Evolutionary conservation across 1,140 invertebrate species (phyloP).

Genomic region (Bathynomus jamesi): DNA sequence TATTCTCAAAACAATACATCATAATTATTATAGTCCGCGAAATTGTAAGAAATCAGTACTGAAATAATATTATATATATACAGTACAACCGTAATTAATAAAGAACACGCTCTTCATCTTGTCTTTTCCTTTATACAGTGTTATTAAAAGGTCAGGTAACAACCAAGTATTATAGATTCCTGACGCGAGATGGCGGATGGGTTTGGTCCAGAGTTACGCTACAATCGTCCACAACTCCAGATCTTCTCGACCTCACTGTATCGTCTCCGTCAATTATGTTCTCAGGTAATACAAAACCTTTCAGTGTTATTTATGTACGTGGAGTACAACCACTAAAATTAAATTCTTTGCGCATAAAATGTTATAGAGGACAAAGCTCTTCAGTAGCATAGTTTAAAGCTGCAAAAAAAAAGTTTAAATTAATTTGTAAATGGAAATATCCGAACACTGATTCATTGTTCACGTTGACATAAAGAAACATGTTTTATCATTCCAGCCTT

Average conservation of each 20-base stretch:
- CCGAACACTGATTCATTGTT: neutral
- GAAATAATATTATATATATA: too few species aligned
- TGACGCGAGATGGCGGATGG: constrained; percentile 92
- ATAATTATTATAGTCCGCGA: too few species aligned
- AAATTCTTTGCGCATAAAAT: too few species aligned
- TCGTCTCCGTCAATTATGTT: constrained; percentile 95
- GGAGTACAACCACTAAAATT: too few species aligned
- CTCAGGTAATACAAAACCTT: constrained; percentile 77
- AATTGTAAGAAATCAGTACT: constrained; percentile 50
- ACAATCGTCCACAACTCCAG: constrained; percentile 94
- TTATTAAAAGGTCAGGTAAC: constrained; percentile 91
- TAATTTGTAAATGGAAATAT: neutral
- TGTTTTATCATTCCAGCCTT: too few species aligned
- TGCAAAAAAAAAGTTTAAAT: neutral
- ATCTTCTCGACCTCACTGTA: constrained; percentile 88
- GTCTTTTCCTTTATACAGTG: constrained; percentile 61
- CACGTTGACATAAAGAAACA: too few species aligned
- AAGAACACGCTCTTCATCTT: too few species aligned
- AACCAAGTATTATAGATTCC: constrained; percentile 91
- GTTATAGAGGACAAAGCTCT: too few species aligned
- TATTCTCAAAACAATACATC: too few species aligned
- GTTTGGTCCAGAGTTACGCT: constrained; percentile 97
- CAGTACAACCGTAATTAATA: too few species aligned
- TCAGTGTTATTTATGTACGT: too few species aligned
- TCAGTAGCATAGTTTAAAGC: too few species aligned